Conservation (phyloP, 2,888 invertebrate species). For the Drosophila borealis region DNA sequence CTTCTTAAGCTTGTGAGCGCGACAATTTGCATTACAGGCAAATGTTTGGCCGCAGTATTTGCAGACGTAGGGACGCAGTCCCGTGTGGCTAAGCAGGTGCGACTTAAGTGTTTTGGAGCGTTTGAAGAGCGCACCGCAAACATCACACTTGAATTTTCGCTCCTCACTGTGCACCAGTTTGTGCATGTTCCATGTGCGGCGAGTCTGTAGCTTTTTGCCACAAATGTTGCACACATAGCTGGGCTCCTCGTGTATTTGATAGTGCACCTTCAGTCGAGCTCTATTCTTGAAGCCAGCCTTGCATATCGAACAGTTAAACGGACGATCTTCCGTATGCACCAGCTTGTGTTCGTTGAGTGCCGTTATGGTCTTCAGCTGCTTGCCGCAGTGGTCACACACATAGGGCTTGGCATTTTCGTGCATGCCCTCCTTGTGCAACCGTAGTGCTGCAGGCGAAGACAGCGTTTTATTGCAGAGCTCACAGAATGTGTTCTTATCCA, state of each 20-base stretch:
- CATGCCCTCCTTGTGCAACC: constrained; percentile 75
- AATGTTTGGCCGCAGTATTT: constrained; percentile 84
- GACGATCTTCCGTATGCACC: constrained; percentile 85
- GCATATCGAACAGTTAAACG: constrained; percentile 85
- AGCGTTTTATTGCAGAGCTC: constrained; percentile 59
- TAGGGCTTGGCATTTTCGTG: constrained; percentile 84
- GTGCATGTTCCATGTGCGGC: constrained; percentile 85
- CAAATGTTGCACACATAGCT: constrained; percentile 85
- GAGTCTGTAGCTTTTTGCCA: constrained; percentile 84
- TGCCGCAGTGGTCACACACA: constrained; percentile 85
- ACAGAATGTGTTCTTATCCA: constrained; percentile 43
- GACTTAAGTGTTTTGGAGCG: constrained; percentile 84
- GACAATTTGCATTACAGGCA: constrained; percentile 84
- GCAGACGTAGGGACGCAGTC: constrained; percentile 83
- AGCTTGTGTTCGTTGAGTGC: constrained; percentile 86
- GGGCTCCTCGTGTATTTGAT: constrained; percentile 85
- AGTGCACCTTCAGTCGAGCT: constrained; percentile 81
- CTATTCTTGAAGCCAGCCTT: constrained; percentile 83
- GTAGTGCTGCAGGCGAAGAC: constrained; percentile 67
- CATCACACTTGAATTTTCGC: constrained; percentile 83
- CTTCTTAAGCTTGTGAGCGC: constrained; percentile 83
- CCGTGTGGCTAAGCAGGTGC: constrained; percentile 83
- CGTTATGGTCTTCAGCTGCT: constrained; percentile 85
- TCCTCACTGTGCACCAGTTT: constrained; percentile 84
- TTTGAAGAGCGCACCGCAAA: constrained; percentile 83